These are phyloP conservation scores for Eutrigla gurnardus DNA, from an alignment of 2,797 vertebrate genomes.

Conservation along the genomic window DNA sequence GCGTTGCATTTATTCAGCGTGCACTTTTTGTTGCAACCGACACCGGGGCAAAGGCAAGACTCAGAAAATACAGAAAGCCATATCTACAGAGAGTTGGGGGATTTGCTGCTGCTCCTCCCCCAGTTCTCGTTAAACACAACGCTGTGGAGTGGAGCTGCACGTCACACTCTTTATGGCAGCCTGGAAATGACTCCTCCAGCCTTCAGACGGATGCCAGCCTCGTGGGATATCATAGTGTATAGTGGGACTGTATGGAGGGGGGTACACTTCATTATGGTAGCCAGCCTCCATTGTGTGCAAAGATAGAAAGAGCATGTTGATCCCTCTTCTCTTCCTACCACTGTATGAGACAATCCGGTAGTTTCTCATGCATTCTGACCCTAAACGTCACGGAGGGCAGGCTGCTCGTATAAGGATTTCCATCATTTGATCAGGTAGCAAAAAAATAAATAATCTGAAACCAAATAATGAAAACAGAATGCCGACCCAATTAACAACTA, in stretches of 20 bases:
- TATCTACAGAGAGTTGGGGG: conserved; percentile 62
- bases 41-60: conserved; percentile 47
- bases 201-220: conserved; percentile 58
- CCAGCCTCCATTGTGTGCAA: too few relatives aligned
- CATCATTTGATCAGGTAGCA: too few relatives aligned
- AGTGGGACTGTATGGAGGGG: conserved; percentile 12
- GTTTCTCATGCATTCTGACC: too few relatives aligned
- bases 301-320: too few relatives aligned
- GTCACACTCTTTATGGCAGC: conserved; percentile 31
- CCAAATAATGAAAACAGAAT: too few relatives aligned
- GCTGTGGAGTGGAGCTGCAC: conserved; percentile 19
- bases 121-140: conserved; percentile 49
- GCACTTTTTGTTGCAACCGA: conserved; percentile 31
- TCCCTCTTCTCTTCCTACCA: too few relatives aligned
- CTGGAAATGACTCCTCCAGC: conserved; percentile 69
- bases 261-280: too few relatives aligned
- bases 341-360: too few relatives aligned
- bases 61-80: conserved; percentile 60
- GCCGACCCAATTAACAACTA: too few relatives aligned
- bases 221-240: conserved; percentile 28
- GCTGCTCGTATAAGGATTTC: too few relatives aligned
- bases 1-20: conserved; percentile 35
- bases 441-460: too few relatives aligned
- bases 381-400: too few relatives aligned
- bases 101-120: conserved; percentile 54